Evolutionary conservation across 2,888 invertebrate species (phyloP).

Genomic region (Frankliniella intonsa): DNA sequence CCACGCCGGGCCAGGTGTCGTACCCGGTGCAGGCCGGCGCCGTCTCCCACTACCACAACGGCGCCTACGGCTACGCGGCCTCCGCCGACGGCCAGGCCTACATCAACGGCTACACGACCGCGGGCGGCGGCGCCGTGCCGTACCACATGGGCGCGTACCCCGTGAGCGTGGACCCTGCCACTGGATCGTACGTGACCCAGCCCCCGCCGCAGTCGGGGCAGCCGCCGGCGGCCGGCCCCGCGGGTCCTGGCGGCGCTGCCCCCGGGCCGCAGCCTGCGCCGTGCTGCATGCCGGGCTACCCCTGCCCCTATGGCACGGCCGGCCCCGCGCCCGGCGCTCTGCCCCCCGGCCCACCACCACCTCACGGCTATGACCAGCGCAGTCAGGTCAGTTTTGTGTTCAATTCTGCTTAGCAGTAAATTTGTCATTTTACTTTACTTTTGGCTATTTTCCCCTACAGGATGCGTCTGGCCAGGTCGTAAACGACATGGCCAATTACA

Average conservation of each 20-base stretch:
- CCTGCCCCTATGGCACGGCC: slow-evolving; percentile 30
- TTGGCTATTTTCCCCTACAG: slow-evolving; percentile 19
- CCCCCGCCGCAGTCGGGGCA: slow-evolving; percentile 20
- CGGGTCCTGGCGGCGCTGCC: slow-evolving; percentile 31
- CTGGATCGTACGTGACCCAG: slow-evolving; percentile 29
- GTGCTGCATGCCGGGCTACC: slow-evolving; percentile 10
- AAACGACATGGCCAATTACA: slow-evolving; percentile 38
- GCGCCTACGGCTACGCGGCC: background rate
- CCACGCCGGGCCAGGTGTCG: background rate
- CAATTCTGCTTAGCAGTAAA: background rate
- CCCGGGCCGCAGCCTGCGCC: slow-evolving; percentile 31
- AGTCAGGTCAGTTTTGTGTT: slow-evolving; percentile 29
- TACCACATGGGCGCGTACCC: background rate
- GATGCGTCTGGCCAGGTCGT: slow-evolving; percentile 31
- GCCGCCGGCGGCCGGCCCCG: slow-evolving; percentile 18
- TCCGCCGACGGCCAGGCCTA: background rate
- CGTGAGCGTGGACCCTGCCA: background rate
- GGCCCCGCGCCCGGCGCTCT: slow-evolving; percentile 33
- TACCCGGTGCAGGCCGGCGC: slow-evolving; percentile 30
- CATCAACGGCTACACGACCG: background rate
- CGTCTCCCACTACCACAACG: slow-evolving; percentile 21
- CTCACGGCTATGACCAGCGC: slow-evolving; percentile 32
- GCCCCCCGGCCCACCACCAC: slow-evolving; percentile 34
- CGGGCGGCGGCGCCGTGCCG: background rate
- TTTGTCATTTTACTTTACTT: slow-evolving; percentile 4